Base-by-base conservation (phyloP, 1,140 invertebrate genomes). In the Orussus abietinus region DNA sequence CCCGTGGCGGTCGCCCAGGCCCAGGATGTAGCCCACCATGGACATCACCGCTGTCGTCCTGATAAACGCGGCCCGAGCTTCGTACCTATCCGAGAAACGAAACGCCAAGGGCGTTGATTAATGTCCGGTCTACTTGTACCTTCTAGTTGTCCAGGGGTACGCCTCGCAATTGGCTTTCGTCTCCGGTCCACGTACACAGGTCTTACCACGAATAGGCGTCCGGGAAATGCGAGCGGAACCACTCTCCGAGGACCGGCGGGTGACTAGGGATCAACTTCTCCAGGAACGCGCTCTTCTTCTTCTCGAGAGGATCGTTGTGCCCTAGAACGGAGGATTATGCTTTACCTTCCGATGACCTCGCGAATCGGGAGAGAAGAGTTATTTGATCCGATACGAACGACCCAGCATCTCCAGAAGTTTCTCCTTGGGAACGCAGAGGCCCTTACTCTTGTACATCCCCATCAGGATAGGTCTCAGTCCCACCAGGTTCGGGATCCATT, bases 1-100 rank as follows among this genome's bases (percentile, higher is more conserved):
- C 2, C 92, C 90, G 69, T 99, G 97, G 14, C 97, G 80, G 75
- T 99, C 97, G 4, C 97, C 97, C 2, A 99, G 77, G 5, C 96
- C 96, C 13, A 99, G 75, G 42, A 99, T 90, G 59, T 97, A 99
- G 22, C 97, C 96, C 31, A 98, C 91, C 79, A 99, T 96, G 1
- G 92, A 96, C 87, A 99, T 99, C 0, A 98, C 95, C 29, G 96
- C 96, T 9, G 86, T 81, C 5, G 95, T 96, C 45, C 90, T 79
- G 35, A 91, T 87, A 60, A 92, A 99, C 0, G 86, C 81, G 5
- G 84, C 82, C 42, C 94, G 73, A 0, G 95, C 94, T 61, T 84
- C 78, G 54, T 91, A 90, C 85, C 81, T 81, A 45, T 57, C 74
- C 37, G 42, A 35, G 45, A 37, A 41, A 37, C n/a, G n/a, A n/a